Conservation (phyloP, 1,140 invertebrate species). For the Centruroides sculpturatus region DNA sequence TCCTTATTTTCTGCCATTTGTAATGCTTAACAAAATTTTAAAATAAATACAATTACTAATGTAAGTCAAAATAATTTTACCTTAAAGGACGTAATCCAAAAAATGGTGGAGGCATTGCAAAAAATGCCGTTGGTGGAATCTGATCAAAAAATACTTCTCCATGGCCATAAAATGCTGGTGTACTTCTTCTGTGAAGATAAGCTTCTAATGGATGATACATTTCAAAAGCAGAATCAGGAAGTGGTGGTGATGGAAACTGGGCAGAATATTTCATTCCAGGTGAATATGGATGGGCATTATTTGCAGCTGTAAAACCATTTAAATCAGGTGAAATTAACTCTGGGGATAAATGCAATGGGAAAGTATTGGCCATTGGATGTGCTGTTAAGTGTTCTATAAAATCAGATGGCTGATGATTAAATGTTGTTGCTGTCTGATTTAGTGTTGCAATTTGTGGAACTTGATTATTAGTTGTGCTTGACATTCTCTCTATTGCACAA, state of each 20-base stretch:
- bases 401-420: constrained; percentile 1
- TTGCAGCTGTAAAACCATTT: background rate
- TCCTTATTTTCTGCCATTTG: too few relatives aligned
- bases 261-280: constrained; percentile 9
- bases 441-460: constrained; percentile 1
- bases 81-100: constrained; percentile 11
- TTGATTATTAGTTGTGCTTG: background rate
- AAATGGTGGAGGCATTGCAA: constrained; percentile 8
- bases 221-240: constrained; percentile 10
- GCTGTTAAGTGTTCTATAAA: constrained; percentile 8
- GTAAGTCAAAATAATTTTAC: constrained; percentile 1
- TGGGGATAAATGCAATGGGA: constrained; percentile 7
- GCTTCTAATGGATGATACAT: constrained; percentile 12
- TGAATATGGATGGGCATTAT: background rate
- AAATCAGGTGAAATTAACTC: constrained; percentile 7
- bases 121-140: constrained; percentile 9
- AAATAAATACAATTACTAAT: background rate
- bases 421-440: constrained; percentile 4
- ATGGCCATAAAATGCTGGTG: constrained; percentile 5
- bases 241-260: constrained; percentile 4
- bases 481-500: constrained; percentile 7
- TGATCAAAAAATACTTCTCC: constrained; percentile 12
- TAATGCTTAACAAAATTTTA: too few relatives aligned
- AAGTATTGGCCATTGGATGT: constrained; percentile 6
- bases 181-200: constrained; percentile 4